These are phyloP conservation scores for Coluber constrictor DNA, from an alignment of 2,797 vertebrate species.

Conservation along the genomic window DNA sequence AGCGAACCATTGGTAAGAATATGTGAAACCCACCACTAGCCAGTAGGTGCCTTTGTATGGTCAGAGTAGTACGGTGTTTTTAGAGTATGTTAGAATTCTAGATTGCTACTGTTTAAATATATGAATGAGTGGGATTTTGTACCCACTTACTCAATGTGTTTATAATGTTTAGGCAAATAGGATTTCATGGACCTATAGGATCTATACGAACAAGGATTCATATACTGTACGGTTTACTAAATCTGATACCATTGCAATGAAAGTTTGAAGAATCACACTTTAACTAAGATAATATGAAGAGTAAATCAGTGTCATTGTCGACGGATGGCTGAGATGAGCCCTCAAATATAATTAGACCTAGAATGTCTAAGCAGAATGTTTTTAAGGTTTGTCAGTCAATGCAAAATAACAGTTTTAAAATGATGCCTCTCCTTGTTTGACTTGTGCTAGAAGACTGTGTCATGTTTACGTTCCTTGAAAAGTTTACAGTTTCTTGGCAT, in stretches of 20 bases:
- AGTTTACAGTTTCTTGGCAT: background rate
- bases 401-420: background rate
- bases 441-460: background rate
- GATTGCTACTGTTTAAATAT: background rate
- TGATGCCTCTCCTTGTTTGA: background rate
- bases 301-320: background rate
- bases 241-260: background rate
- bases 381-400: background rate
- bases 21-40: too few species aligned
- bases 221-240: background rate
- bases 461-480: background rate
- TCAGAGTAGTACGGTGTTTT: background rate
- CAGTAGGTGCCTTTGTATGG: background rate
- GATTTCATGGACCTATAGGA: background rate
- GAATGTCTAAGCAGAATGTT: background rate
- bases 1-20: too few species aligned
- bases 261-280: background rate
- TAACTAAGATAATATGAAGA: background rate
- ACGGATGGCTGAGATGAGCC: background rate
- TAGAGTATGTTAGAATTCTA: background rate
- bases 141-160: background rate
- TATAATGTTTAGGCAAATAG: background rate
- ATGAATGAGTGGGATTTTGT: background rate
- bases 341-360: background rate
- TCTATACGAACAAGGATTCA: background rate